These are phyloP conservation scores for Engystomops pustulosus DNA, from an alignment of 2,113 vertebrate species.

Conservation along the genomic window DNA sequence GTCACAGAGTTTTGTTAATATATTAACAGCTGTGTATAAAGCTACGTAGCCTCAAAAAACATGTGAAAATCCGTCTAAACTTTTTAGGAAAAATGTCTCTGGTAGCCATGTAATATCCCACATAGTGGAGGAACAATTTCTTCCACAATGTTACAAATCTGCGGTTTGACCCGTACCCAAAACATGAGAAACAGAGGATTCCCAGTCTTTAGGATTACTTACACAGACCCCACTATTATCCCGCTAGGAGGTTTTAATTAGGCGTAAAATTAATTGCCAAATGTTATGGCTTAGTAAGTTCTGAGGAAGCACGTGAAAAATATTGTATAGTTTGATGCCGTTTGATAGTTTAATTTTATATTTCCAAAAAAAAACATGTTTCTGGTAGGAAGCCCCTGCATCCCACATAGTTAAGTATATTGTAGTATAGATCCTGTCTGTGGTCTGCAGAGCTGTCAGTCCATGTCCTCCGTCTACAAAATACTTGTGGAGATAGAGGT, in stretches of 20 bases:
- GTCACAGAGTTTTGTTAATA: neutral
- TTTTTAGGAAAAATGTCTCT: neutral
- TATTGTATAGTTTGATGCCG: too few species aligned
- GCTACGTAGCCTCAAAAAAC: too few species aligned
- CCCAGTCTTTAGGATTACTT: neutral
- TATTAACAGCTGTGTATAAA: neutral
- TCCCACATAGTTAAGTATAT: neutral
- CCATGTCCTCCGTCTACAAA: conserved; percentile 71
- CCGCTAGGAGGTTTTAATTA: neutral
- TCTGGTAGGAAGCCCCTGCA: too few species aligned
- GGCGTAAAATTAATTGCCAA: neutral
- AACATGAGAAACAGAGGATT: too few species aligned
- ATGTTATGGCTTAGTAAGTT: neutral
- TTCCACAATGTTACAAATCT: too few species aligned
- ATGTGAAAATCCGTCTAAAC: neutral
- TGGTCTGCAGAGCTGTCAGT: conserved; percentile 65
- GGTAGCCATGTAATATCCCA: neutral
- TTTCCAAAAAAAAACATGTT: neutral
- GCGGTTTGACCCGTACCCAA: too few species aligned
- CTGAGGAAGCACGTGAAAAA: neutral
- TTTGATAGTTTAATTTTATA: neutral
- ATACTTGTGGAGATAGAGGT: conserved; percentile 79
- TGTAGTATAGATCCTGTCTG: conserved; percentile 19
- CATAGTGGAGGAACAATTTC: too few species aligned
- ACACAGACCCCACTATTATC: neutral